A percentile compares a stretch with the other conserved stretches of the same genome.
Conservation (phyloP, 2,797 vertebrate genomes). For the Vultur gryphus region DNA sequence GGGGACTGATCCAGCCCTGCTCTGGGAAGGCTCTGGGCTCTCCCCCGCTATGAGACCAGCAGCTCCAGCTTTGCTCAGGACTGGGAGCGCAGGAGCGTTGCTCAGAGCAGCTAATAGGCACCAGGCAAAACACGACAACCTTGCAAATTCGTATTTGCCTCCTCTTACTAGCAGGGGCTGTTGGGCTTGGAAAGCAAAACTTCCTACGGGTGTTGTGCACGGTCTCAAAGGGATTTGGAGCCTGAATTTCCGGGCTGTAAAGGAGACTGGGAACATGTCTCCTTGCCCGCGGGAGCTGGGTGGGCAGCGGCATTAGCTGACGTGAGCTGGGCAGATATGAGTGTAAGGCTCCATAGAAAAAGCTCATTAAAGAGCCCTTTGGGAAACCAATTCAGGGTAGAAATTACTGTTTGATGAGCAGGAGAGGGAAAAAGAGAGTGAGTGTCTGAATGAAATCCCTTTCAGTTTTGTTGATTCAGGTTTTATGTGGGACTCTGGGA, state of each 20-base stretch:
- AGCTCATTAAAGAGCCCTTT: constrained; percentile 29
- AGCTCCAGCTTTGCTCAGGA: neutral
- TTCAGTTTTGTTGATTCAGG: constrained; percentile 38
- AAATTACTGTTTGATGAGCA: constrained; percentile 45
- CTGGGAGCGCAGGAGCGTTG: fast-evolving
- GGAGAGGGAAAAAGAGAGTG: neutral
- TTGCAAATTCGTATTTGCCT: neutral
- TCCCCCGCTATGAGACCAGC: neutral
- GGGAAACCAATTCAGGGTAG: constrained; percentile 14
- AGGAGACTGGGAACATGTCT: neutral
- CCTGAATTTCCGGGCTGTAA: neutral
- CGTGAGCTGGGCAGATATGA: neutral
- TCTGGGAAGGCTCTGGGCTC: neutral
- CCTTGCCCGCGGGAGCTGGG: neutral
- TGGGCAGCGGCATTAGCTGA: neutral
- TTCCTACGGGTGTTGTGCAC: fast-evolving
- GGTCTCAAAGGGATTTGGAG: neutral
- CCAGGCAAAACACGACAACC: fast-evolving
- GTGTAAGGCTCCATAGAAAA: neutral
- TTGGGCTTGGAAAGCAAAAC: neutral
- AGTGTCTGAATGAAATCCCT: neutral
- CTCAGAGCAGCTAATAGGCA: neutral
- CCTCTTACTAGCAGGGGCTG: neutral
- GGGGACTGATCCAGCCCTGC: neutral
- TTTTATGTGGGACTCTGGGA: neutral